These are phyloP conservation scores for Toxotes jaculatrix DNA, from an alignment of 2,113 vertebrate species.

Conservation along the genomic window DNA sequence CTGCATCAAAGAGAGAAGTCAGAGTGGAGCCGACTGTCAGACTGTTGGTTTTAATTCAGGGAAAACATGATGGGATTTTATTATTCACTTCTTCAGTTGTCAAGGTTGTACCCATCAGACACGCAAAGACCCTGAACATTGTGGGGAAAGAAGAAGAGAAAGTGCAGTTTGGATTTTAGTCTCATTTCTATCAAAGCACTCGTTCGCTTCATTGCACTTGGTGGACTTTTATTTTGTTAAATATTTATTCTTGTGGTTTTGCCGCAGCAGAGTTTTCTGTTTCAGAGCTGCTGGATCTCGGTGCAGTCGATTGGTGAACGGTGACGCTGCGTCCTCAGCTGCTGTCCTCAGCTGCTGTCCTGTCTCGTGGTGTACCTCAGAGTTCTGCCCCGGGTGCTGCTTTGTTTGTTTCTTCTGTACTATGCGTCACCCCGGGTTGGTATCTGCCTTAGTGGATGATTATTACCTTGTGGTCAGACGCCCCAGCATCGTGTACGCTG, in stretches of 20 bases:
- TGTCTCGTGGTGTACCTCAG: no score
- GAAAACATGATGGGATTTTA: background rate
- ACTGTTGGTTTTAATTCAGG: background rate
- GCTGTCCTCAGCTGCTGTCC: no score
- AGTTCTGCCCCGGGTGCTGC: no score
- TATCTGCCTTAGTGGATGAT: no score
- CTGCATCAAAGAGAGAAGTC: slow-evolving; percentile 7
- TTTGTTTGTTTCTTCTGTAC: no score
- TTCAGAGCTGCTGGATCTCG: background rate
- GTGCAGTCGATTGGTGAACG: no score
- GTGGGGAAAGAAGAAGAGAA: background rate
- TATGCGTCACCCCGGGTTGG: no score
- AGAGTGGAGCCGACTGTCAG: slow-evolving; percentile 11
- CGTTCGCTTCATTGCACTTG: background rate
- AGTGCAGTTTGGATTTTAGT: background rate
- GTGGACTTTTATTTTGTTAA: slow-evolving; percentile 9
- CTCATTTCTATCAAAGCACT: background rate
- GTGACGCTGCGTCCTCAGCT: no score
- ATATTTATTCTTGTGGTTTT: background rate
- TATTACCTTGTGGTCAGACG: no score
- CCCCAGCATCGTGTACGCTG: no score
- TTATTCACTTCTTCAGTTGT: background rate
- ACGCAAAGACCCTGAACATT: background rate
- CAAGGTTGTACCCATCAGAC: slow-evolving; percentile 15
- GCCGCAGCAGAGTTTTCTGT: background rate